A percentile compares a stretch with the other conserved stretches of the same genome.
Evolutionary conservation across 1,140 invertebrate genomes (phyloP).

Genomic region (Drosophila pseudoobscura): DNA sequence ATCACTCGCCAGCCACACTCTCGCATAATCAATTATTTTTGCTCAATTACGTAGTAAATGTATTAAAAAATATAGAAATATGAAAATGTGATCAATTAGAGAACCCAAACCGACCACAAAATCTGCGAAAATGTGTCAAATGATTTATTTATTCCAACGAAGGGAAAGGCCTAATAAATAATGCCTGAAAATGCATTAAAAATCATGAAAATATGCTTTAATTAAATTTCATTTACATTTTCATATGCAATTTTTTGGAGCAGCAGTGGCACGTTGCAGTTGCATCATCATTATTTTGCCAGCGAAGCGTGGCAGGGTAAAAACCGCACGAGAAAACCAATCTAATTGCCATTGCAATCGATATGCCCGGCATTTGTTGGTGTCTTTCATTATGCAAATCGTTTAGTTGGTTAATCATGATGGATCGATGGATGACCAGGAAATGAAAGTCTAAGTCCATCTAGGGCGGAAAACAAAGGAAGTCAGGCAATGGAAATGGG

Average conservation of each 20-base stretch:
- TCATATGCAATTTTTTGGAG: constrained; percentile 59
- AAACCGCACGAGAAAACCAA: constrained; percentile 39
- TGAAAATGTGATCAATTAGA: constrained; percentile 2
- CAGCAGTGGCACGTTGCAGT: constrained; percentile 25
- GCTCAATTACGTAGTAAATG: neutral
- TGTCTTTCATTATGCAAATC: no score
- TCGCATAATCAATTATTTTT: neutral
- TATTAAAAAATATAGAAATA: neutral
- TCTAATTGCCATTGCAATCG: constrained; percentile 38
- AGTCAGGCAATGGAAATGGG: no score
- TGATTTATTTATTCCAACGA: constrained; percentile 18
- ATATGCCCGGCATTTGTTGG: neutral
- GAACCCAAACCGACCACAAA: neutral
- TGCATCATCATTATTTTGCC: constrained; percentile 43
- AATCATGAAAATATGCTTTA: no score
- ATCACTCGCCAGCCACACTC: no score
- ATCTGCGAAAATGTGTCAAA: constrained; percentile 1
- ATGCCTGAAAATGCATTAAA: no score
- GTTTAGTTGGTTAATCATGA: no score
- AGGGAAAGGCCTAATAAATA: no score
- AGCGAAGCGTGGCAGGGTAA: constrained; percentile 39
- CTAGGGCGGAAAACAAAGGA: no score
- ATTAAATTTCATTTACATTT: constrained; percentile 60
- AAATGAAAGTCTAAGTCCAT: no score
- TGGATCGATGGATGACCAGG: no score